Evolutionary conservation across 1,140 invertebrate species (phyloP).

Genomic region (Watersipora subatra): DNA sequence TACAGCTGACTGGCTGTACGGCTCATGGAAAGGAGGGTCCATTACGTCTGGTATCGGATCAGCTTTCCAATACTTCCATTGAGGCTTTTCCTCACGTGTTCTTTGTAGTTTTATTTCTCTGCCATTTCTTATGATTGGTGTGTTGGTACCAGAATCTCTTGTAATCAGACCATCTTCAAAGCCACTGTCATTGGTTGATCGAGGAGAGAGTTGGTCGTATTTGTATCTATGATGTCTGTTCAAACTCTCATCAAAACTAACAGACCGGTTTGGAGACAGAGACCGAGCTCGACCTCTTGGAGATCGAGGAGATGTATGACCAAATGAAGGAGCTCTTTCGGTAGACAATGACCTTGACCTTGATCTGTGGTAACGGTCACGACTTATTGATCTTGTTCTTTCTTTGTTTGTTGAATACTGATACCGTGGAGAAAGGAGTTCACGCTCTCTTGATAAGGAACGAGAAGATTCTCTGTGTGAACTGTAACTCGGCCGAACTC

Average conservation of each 20-base stretch:
- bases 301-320: slow-evolving; percentile 1
- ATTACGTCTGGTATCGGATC: slow-evolving; percentile 16
- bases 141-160: slow-evolving; percentile 16
- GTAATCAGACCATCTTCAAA: slow-evolving; percentile 5
- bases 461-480: slow-evolving; percentile 17
- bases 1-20: slow-evolving; percentile 27
- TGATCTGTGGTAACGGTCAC: no score
- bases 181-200: slow-evolving; percentile 2
- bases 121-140: neutral
- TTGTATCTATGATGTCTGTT: neutral
- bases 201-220: neutral
- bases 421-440: no score
- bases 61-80: slow-evolving; percentile 23
- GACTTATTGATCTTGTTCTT: no score
- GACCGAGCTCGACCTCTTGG: neutral
- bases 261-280: neutral
- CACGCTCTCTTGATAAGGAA: neutral
- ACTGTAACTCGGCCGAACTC: slow-evolving; percentile 5
- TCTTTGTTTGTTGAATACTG: neutral
- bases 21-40: slow-evolving; percentile 10
- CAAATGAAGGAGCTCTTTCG: slow-evolving; percentile 5
- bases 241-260: neutral
- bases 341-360: slow-evolving; percentile 13
- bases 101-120: neutral
- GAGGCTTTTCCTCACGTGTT: slow-evolving; percentile 1